Evolutionary conservation across 2,797 vertebrate genomes (phyloP).

Genomic region (Tokudaia tokunoshimensis): DNA sequence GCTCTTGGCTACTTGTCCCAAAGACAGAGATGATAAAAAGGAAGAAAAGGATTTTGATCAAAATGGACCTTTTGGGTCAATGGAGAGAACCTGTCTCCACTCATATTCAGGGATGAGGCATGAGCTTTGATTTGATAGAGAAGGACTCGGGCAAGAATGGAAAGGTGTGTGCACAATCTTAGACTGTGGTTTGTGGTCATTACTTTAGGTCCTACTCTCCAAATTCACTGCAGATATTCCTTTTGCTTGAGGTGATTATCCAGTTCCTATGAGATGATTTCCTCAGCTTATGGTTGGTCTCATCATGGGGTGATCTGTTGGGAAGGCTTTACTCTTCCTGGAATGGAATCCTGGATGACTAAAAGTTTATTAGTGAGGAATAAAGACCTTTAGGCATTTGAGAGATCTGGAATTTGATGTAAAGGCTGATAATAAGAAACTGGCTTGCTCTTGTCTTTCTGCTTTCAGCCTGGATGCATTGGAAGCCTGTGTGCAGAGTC

Average conservation of each 20-base stretch:
- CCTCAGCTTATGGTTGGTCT: not conserved
- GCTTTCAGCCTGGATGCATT: not conserved
- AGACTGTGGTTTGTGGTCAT: not conserved
- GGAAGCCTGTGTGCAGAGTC: not conserved
- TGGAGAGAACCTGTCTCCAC: not conserved
- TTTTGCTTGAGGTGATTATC: not conserved
- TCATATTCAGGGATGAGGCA: not conserved
- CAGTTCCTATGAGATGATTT: not conserved
- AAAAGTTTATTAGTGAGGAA: not conserved
- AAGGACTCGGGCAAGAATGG: not conserved
- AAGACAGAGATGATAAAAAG: not conserved
- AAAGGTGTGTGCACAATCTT: too few relatives aligned
- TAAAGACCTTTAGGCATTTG: not conserved
- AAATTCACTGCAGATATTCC: not conserved
- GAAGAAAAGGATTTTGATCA: not conserved
- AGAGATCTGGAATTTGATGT: not conserved
- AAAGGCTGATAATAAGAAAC: not conserved
- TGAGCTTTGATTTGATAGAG: not conserved
- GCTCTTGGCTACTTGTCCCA: not conserved
- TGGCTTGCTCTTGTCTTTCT: not conserved
- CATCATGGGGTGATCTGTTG: not conserved
- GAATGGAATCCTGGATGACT: not conserved
- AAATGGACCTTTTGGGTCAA: not conserved
- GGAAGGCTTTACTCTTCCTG: not conserved
- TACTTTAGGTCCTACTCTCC: not conserved